Conservation (phyloP, 2,888 invertebrate species). For the Tryphoninae sp. region DNA sequence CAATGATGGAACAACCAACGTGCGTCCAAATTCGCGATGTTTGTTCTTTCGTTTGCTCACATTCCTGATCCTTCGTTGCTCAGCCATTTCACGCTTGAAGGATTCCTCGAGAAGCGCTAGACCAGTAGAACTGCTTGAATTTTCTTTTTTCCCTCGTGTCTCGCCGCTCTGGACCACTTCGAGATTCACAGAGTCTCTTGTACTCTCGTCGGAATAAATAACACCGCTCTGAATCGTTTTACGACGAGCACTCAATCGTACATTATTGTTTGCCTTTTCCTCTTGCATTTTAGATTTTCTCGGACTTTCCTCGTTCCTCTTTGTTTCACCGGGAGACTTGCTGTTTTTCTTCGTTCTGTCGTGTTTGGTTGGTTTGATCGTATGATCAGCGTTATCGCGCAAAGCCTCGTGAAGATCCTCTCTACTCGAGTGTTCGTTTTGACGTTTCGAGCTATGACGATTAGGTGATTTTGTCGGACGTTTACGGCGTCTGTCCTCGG, state of each 20-base stretch:
- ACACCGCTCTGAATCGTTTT: conserved; percentile 22
- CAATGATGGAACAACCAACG: conserved; percentile 45
- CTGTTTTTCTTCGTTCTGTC: conserved; percentile 52
- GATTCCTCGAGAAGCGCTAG: conserved; percentile 75
- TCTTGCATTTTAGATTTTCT: conserved; percentile 47
- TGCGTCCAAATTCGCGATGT: conserved; percentile 34
- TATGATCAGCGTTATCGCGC: conserved; percentile 19
- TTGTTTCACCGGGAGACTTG: conserved; percentile 40
- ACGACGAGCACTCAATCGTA: background rate
- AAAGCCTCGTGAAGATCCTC: conserved; percentile 46
- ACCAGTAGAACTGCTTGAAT: conserved; percentile 65
- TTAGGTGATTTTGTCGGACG: conserved; percentile 7
- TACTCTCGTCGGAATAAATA: conserved; percentile 79
- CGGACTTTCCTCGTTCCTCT: conserved; percentile 40
- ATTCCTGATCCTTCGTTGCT: conserved; percentile 61
- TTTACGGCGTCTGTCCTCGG: conserved; percentile 39
- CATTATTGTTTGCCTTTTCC: background rate
- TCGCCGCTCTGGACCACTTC: conserved; percentile 35
- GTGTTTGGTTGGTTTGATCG: conserved; percentile 34
- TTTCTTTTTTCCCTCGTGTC: conserved; percentile 52
- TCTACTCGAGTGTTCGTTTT: conserved; percentile 28
- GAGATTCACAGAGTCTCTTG: conserved; percentile 69
- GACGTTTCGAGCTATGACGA: conserved; percentile 13
- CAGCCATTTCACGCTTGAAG: conserved; percentile 72
- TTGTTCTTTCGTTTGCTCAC: conserved; percentile 61